A percentile compares a stretch with the other conserved stretches of the same genome.
Evolutionary conservation across 2,888 invertebrate species (phyloP).

Genomic region (Notocelia uddmanniana): DNA sequence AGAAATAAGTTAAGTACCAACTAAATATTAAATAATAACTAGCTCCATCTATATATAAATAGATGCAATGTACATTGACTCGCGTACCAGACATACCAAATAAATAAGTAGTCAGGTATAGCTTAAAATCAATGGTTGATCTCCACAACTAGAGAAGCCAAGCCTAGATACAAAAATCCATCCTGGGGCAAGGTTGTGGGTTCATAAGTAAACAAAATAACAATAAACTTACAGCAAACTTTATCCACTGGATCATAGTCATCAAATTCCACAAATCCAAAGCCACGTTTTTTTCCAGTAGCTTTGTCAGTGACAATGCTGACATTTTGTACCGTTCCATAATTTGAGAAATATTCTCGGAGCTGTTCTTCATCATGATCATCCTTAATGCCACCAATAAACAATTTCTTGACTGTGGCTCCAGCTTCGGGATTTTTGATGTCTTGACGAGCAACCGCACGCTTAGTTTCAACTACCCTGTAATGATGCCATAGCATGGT

Average conservation of each 20-base stretch:
- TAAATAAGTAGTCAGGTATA: constrained; percentile 73
- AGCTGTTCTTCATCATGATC: constrained; percentile 97
- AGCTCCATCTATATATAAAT: not conserved
- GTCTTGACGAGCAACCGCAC: constrained; percentile 97
- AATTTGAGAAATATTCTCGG: constrained; percentile 92
- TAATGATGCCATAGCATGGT: constrained; percentile 35
- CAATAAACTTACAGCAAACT: constrained; percentile 92
- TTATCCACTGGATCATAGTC: constrained; percentile 99
- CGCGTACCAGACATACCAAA: constrained; percentile 78
- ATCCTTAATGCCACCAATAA: constrained; percentile 97
- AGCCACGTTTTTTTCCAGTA: constrained; percentile 97
- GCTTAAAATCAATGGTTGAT: constrained; percentile 79
- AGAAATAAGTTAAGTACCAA: constrained; percentile 5
- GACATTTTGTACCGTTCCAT: constrained; percentile 93
- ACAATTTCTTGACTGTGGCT: constrained; percentile 97
- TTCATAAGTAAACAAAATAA: constrained; percentile 26
- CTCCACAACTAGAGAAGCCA: constrained; percentile 85
- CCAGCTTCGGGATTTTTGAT: constrained; percentile 97
- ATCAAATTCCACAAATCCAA: constrained; percentile 98
- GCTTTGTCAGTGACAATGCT: constrained; percentile 97
- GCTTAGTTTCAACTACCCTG: constrained; percentile 97
- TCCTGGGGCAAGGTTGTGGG: constrained; percentile 84
- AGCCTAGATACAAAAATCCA: constrained; percentile 72
- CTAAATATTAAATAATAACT: not conserved
- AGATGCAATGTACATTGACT: constrained; percentile 69